A percentile compares a stretch with the other conserved stretches of the same genome.
Conservation (phyloP, 2,797 vertebrate species). For the Phyllotis vaccarum region DNA sequence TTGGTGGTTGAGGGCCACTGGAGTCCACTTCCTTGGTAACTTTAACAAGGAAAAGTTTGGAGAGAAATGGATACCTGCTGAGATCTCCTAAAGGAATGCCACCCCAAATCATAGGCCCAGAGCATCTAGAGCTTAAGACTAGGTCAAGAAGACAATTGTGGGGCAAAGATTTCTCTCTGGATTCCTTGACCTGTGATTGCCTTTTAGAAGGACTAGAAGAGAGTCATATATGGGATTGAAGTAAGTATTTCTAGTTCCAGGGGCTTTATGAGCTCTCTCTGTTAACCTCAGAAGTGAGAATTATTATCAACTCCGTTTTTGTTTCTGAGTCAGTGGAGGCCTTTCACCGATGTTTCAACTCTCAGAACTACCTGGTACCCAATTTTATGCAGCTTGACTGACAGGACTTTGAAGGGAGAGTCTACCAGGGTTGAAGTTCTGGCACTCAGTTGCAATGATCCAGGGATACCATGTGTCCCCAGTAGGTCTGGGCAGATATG, state of each 20-base stretch:
- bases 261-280: not conserved
- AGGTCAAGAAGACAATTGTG: not conserved
- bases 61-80: not conserved
- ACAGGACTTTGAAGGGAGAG: not conserved
- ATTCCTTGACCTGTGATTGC: not conserved
- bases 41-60: not conserved
- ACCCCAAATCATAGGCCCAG: not conserved
- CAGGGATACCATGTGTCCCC: not conserved
- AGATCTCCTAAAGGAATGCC: not conserved
- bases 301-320: not conserved
- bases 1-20: not conserved
- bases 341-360: not conserved
- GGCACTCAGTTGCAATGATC: not conserved
- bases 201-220: not conserved
- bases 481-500: not conserved
- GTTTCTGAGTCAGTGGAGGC: not conserved
- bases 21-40: not conserved
- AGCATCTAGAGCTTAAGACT: not conserved
- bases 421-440: not conserved
- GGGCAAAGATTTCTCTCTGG: not conserved
- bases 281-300: not conserved
- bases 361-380: not conserved
- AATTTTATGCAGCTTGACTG: not conserved
- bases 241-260: not conserved
- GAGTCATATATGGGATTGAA: not conserved